Evolutionary conservation across 2,888 invertebrate genomes (phyloP), one percentile per base, ranked within the genome.

Genomic region (Lysandra coridon): DNA sequence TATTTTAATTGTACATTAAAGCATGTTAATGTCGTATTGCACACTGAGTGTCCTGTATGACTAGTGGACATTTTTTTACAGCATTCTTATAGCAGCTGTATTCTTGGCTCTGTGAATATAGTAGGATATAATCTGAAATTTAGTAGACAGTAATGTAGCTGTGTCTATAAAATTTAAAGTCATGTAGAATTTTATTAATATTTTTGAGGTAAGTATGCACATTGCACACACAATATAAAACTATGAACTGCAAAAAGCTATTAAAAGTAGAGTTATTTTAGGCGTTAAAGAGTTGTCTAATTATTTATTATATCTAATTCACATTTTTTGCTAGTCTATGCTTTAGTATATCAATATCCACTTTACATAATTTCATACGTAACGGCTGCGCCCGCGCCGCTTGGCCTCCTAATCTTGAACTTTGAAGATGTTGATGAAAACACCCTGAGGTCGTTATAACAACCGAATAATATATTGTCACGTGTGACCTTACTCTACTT

Each of bases 321-420:
- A 5, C 7, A 62, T 62, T 10, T 10, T 30, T 64, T 30, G 30
- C 12, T 10, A 64, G 0, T 64, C 64, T 64, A 33, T 62, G 3
- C 23, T 62, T 12, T 69, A 69, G 3, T 33, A 69, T 30, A 33
- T 69, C 64, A 30, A 69, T 37, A 5, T 69, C 33, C 33, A 37
- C 17, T 37, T 5, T 69, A 33, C 69, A 69, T 69, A 69, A 33
- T 69, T 14, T 69, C 12, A 37, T 14, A 37, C 69, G 14, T 17
- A 69, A 69, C 33, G 4, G 33, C 69, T 57, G 62, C 6, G 62
- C 62, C 14, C 62, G 62, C 30, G 64, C 12, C 64, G 30, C 30
- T 23, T 69, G 69, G 69, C 69, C 69, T 69, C 17, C 33, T 69
- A 37, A 69, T 69, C 69, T 69, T 69, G 69, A 69, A 69, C 69